Conservation (phyloP, 1,140 invertebrate species). For the Physella acuta region DNA sequence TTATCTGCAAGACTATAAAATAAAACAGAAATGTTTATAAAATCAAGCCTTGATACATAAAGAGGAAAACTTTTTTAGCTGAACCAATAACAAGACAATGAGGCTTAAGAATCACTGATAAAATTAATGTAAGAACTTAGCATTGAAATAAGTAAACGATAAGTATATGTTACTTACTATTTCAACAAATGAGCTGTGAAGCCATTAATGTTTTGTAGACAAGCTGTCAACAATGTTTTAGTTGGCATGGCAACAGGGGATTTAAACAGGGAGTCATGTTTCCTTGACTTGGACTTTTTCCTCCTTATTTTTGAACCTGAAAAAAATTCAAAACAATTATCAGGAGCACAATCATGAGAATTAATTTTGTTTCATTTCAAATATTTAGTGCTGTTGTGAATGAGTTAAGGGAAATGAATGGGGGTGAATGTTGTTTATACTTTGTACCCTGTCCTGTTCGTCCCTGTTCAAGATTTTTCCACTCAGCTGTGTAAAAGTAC, state of each 20-base stretch:
- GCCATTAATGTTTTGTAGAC: constrained; percentile 13
- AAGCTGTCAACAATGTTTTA: constrained; percentile 9
- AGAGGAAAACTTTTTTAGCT: no score
- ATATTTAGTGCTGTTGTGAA: not conserved
- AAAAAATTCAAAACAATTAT: not conserved
- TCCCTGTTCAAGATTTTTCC: no score
- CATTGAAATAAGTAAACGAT: not conserved
- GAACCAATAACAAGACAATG: no score
- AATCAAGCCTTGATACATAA: not conserved
- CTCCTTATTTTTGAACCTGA: not conserved
- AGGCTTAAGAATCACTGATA: no score
- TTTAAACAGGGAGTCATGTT: not conserved
- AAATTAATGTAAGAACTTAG: no score
- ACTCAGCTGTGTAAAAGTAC: no score
- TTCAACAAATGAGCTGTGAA: constrained; percentile 8
- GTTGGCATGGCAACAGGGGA: not conserved
- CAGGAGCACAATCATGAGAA: not conserved
- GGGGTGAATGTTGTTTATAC: no score
- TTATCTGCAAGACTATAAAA: constrained; percentile 4
- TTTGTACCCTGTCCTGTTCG: no score
- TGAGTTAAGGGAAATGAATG: no score
- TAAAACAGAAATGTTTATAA: not conserved
- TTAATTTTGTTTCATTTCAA: not conserved
- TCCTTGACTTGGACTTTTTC: not conserved
- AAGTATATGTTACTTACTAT: constrained; percentile 7